Conservation (phyloP, 2,888 invertebrate species). For the Rhamphomyia laevipes region DNA sequence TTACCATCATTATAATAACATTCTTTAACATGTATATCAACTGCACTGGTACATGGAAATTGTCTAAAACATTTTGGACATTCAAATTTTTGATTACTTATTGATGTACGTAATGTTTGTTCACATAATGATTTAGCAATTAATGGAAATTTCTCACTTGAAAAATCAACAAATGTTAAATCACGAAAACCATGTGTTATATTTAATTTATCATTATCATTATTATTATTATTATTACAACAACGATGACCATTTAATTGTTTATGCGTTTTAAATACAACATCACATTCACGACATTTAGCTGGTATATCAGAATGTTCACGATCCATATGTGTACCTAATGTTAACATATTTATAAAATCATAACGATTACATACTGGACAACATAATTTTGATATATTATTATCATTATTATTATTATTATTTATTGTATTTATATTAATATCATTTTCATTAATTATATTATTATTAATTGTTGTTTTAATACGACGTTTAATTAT, state of each 20-base stretch:
- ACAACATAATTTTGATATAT: conserved; percentile 38
- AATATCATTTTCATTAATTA: conserved; percentile 5
- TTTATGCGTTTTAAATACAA: conserved; percentile 60
- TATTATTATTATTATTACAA: conserved; percentile 29
- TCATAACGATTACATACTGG: conserved; percentile 51
- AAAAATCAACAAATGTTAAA: conserved; percentile 66
- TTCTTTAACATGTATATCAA: conserved; percentile 53
- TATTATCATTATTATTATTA: neutral
- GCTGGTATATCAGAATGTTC: conserved; percentile 54
- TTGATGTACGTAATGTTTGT: conserved; percentile 45
- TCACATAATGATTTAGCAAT: conserved; percentile 66
- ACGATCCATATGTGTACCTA: conserved; percentile 54
- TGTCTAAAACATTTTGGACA: conserved; percentile 58
- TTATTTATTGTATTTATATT: conserved; percentile 6
- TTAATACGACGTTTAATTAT: conserved; percentile 28
- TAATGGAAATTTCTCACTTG: conserved; percentile 65
- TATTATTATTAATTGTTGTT: conserved; percentile 30
- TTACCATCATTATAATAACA: conserved; percentile 26
- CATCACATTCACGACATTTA: conserved; percentile 61
- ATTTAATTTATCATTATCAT: conserved; percentile 19
- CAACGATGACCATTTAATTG: conserved; percentile 58
- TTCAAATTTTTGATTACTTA: conserved; percentile 50
- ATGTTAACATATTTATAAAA: conserved; percentile 44
- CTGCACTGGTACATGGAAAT: conserved; percentile 56
- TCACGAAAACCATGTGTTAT: conserved; percentile 51